Evolutionary conservation across 2,797 vertebrate species (phyloP).

Genomic region (Gobio occitaniae): DNA sequence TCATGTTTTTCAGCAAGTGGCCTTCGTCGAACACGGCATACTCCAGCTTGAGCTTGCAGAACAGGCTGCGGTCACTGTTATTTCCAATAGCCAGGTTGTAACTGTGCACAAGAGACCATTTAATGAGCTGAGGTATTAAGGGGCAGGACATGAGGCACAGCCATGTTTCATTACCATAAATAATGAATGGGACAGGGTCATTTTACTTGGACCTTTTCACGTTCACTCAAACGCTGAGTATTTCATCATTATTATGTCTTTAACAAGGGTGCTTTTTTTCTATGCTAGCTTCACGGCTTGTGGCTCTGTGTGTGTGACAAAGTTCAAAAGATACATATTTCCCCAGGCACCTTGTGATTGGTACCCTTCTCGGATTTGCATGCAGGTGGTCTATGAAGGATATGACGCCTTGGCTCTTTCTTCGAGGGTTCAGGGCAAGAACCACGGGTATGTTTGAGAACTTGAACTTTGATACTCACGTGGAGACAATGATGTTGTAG

Average conservation of each 20-base stretch:
- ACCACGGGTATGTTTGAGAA: not conserved
- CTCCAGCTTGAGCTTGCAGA: slow-evolving; percentile 81
- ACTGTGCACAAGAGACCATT: slow-evolving; percentile 66
- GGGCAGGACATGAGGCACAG: slow-evolving; percentile 72
- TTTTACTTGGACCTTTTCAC: slow-evolving; percentile 77
- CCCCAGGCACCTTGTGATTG: not conserved
- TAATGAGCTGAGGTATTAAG: slow-evolving; percentile 65
- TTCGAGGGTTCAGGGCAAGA: slow-evolving; percentile 13
- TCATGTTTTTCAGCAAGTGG: slow-evolving; percentile 87
- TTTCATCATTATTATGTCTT: slow-evolving; percentile 68
- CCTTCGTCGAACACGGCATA: slow-evolving; percentile 85
- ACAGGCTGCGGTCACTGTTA: slow-evolving; percentile 82
- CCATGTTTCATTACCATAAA: slow-evolving; percentile 76
- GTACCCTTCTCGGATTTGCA: slow-evolving; percentile 25
- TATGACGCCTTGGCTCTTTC: slow-evolving; percentile 1
- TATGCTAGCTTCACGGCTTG: slow-evolving; percentile 51
- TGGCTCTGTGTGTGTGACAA: slow-evolving; percentile 12
- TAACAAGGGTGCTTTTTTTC: slow-evolving; percentile 50
- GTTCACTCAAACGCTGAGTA: slow-evolving; percentile 65
- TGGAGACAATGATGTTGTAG: slow-evolving; percentile 87
- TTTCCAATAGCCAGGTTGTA: slow-evolving; percentile 86
- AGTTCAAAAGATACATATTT: slow-evolving; percentile 42
- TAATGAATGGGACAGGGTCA: slow-evolving; percentile 78
- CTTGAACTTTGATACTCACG: slow-evolving; percentile 74
- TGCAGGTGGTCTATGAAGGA: slow-evolving; percentile 33